These are phyloP conservation scores for Galerucella nymphaeae DNA, from an alignment of 2,888 invertebrate genomes.

Conservation along the genomic window DNA sequence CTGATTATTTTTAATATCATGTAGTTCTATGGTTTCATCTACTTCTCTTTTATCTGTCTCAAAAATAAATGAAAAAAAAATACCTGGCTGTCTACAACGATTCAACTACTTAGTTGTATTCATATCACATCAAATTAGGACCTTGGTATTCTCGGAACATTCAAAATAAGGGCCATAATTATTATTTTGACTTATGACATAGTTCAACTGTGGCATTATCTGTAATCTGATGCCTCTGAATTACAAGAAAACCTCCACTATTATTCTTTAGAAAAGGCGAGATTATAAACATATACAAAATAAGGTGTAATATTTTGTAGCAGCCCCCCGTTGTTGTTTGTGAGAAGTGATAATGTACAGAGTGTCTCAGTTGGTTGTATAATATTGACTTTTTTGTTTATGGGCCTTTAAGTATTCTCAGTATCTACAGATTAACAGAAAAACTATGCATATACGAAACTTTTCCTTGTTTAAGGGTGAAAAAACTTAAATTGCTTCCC, in stretches of 20 bases:
- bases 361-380: constrained; percentile 7
- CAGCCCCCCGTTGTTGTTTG: constrained; percentile 56
- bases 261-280: constrained; percentile 41
- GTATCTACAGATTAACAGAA: too few species aligned
- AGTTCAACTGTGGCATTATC: constrained; percentile 42
- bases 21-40: too few species aligned
- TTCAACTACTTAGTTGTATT: background rate
- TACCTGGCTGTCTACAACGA: background rate
- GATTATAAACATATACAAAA: constrained; percentile 38
- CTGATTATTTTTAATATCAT: too few species aligned
- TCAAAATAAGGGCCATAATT: constrained; percentile 39
- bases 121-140: constrained; percentile 27
- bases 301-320: constrained; percentile 58
- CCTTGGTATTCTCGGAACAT: constrained; percentile 25
- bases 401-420: too few species aligned
- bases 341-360: constrained; percentile 62
- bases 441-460: too few species aligned
- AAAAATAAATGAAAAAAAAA: background rate
- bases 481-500: too few species aligned
- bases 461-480: too few species aligned
- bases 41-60: background rate
- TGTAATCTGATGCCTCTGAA: constrained; percentile 49
- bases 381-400: too few species aligned
- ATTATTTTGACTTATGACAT: constrained; percentile 44
- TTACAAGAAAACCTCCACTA: constrained; percentile 47